phyloP scores from a whole-genome alignment of 2,888 invertebrate genomes.

The Hydropsyche betteni region DNA sequence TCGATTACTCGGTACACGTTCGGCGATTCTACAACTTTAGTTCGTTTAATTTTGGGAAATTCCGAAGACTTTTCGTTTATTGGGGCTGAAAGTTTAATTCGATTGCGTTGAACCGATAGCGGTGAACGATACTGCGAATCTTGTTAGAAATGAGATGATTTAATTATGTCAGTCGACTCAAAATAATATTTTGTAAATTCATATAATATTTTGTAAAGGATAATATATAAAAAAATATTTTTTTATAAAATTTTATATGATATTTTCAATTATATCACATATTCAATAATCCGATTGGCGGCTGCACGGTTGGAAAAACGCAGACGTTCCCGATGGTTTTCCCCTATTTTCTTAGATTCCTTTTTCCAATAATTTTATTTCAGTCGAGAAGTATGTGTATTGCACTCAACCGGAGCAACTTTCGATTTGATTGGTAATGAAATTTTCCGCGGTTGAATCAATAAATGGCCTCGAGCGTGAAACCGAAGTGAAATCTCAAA shows the following conservation, averaged over 20 bases:
- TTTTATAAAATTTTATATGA: no score
- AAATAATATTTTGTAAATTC: no score
- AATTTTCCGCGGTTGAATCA: conserved; percentile 48
- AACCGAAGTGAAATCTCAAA: conserved; percentile 33
- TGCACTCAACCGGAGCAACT: conserved; percentile 46
- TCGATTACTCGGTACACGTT: conserved; percentile 28
- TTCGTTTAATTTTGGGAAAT: background rate
- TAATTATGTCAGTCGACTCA: no score
- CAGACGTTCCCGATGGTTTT: conserved; percentile 22
- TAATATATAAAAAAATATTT: no score
- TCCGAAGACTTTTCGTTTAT: no score
- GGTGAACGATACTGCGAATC: no score
- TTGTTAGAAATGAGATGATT: no score
- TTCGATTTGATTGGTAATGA: conserved; percentile 49
- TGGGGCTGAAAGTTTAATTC: no score
- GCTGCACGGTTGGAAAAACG: background rate
- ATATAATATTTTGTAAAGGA: no score
- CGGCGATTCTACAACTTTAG: conserved; percentile 10
- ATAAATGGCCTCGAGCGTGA: conserved; percentile 30
- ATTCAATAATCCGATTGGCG: no score
- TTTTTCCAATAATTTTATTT: conserved; percentile 47
- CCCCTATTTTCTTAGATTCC: conserved; percentile 34
- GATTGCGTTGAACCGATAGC: no score
- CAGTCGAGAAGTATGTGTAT: conserved; percentile 44
- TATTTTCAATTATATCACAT: no score